A percentile compares a stretch with the other conserved stretches of the same genome.
phyloP scores from a whole-genome alignment of 2,113 vertebrate species.

The Pollimyrus isidori region DNA sequence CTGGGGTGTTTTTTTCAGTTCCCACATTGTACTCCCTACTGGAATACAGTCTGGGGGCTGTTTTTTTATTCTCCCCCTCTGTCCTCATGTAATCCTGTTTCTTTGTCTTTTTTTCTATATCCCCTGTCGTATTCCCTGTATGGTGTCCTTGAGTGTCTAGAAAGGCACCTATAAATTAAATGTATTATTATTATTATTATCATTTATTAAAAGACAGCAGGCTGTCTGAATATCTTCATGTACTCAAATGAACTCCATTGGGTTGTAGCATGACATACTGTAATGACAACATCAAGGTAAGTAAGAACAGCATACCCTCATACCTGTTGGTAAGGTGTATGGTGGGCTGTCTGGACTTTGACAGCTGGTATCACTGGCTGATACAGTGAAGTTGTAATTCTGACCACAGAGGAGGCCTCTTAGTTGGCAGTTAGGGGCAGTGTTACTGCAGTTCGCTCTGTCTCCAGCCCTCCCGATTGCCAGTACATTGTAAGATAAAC shows the following conservation, averaged over 20 bases:
- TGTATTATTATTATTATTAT: no score
- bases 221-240: not conserved
- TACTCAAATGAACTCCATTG: not conserved
- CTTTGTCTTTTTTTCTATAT: no score
- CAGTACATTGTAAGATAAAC: no score
- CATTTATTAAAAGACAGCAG: not conserved
- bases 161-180: no score
- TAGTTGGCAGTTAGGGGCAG: constrained; percentile 41
- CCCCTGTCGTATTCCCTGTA: no score
- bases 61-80: no score
- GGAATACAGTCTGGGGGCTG: no score
- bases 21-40: no score
- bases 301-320: not conserved
- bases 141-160: no score
- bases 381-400: constrained; percentile 36
- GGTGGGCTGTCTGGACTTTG: constrained; percentile 37
- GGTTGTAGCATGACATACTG: not conserved
- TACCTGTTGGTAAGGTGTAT: constrained; percentile 47
- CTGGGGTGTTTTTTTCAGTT: no score
- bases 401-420: constrained; percentile 42
- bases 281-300: not conserved
- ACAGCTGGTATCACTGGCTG: constrained; percentile 43
- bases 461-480: no score
- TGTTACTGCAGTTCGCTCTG: constrained; percentile 34
- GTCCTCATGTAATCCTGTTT: no score